Evolutionary conservation across 2,113 vertebrate genomes (phyloP).

Genomic region (Merops nubicus): DNA sequence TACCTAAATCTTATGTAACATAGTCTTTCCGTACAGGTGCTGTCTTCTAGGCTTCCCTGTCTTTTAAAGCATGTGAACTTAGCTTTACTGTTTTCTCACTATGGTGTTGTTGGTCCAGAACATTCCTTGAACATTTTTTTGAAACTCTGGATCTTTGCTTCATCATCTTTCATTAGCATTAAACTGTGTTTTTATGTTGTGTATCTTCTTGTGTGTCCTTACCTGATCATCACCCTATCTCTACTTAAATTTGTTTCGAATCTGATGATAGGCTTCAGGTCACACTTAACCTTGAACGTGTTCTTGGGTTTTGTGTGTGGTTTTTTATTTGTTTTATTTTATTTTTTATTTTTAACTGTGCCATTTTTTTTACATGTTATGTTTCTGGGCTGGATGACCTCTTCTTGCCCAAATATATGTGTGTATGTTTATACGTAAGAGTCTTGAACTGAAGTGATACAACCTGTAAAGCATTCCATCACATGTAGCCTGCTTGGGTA

Average conservation of each 20-base stretch:
- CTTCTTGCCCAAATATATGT: neutral
- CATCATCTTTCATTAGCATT: neutral
- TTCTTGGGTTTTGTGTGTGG: neutral
- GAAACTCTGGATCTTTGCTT: neutral
- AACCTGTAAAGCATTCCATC: neutral
- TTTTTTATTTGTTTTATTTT: too few relatives aligned
- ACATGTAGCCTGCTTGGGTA: neutral
- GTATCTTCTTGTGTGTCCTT: neutral
- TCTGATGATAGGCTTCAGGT: neutral
- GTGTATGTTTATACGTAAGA: neutral
- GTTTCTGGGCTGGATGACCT: neutral
- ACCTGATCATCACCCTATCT: neutral
- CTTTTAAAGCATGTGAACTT: neutral
- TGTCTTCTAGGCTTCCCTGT: neutral
- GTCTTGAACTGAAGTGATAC: neutral
- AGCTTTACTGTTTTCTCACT: neutral
- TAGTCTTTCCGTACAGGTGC: neutral
- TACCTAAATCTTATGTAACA: neutral
- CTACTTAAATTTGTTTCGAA: neutral
- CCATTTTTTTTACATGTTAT: neutral
- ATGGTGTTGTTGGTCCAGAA: neutral
- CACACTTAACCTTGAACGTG: neutral
- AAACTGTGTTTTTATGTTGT: neutral
- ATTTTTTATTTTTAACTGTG: neutral
- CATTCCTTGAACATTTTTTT: neutral